Percentiles rank a stretch among this genome's conserved stretches.
Evolutionary conservation across 2,888 invertebrate species (phyloP).

Genomic region (Rotaria macrura): DNA sequence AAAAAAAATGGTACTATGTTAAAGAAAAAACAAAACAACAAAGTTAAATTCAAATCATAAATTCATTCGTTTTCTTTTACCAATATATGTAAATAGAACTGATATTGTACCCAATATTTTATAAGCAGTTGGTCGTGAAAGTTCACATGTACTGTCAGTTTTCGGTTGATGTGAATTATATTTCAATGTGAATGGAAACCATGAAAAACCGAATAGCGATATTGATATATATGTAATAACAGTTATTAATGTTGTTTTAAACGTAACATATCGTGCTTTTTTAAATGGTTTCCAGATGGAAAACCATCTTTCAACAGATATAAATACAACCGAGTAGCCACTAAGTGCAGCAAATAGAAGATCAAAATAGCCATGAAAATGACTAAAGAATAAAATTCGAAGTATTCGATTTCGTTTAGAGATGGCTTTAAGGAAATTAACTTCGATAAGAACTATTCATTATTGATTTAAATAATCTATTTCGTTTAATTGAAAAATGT

Average conservation of each 20-base stretch:
- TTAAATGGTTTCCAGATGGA: constrained; percentile 4
- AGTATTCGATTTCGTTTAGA: too few relatives aligned
- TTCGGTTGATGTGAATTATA: not conserved
- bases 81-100: not conserved
- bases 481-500: too few relatives aligned
- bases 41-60: not conserved
- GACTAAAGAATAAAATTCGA: not conserved
- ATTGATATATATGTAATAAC: not conserved
- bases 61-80: not conserved
- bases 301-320: constrained; percentile 8
- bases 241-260: not conserved
- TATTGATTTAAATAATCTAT: too few relatives aligned
- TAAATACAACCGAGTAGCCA: not conserved
- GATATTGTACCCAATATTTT: not conserved
- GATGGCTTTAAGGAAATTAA: too few relatives aligned
- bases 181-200: not conserved
- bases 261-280: not conserved
- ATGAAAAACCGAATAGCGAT: not conserved
- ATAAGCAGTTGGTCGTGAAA: not conserved
- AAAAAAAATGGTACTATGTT: not conserved
- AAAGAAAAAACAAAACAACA: not conserved
- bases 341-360: not conserved
- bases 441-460: too few relatives aligned
- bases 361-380: constrained; percentile 20
- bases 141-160: not conserved